phyloP scores from a whole-genome alignment of 2,113 vertebrate genomes.

The Pagrus major region DNA sequence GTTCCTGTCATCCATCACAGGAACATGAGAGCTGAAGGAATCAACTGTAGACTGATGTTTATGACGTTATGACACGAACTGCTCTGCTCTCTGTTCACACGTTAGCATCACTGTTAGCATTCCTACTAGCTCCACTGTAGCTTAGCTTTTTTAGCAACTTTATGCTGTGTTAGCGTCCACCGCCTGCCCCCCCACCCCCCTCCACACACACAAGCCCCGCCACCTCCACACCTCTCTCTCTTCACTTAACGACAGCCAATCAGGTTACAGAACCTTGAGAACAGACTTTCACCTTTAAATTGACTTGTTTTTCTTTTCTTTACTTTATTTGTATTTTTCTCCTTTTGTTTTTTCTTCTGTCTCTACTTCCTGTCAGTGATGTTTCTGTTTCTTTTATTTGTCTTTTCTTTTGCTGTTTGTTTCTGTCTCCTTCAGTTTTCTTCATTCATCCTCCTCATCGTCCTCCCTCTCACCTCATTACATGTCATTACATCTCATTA shows the following conservation, averaged over 20 bases:
- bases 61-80: too few species aligned
- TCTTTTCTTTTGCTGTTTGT: too few species aligned
- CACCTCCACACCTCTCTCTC: background rate
- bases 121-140: background rate
- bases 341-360: too few species aligned
- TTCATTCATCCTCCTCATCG: background rate
- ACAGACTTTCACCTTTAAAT: too few species aligned
- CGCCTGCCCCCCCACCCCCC: background rate
- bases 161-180: background rate
- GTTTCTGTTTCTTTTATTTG: rapidly evolving
- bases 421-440: too few species aligned
- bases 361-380: background rate
- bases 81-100: background rate
- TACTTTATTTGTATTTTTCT: too few species aligned
- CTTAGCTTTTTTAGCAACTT: background rate
- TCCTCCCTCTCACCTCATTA: background rate
- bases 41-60: too few species aligned
- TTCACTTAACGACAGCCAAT: background rate
- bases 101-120: background rate
- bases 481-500: constrained; percentile 8
- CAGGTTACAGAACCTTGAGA: too few species aligned
- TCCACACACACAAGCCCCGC: background rate
- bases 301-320: too few species aligned
- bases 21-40: too few species aligned
- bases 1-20: too few species aligned